These are phyloP conservation scores for Hylaea fasciaria DNA, from an alignment of 2,888 invertebrate species.

Conservation along the genomic window DNA sequence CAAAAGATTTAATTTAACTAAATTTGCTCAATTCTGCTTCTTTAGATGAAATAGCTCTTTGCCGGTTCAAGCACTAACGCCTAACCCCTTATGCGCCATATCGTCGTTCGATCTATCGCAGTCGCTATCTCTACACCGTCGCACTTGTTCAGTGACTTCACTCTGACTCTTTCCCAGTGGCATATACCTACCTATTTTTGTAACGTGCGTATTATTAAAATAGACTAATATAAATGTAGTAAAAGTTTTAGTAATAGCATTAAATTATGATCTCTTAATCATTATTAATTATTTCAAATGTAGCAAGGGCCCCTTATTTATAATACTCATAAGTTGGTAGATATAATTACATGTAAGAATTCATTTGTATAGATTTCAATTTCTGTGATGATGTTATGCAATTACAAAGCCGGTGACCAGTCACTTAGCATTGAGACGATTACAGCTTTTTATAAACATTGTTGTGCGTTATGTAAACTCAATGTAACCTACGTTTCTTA, in stretches of 20 bases:
- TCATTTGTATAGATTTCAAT: conserved; percentile 59
- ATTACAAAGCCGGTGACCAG: conserved; percentile 41
- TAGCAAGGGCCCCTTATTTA: conserved; percentile 78
- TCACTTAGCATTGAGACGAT: conserved; percentile 40
- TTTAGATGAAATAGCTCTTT: conserved; percentile 42
- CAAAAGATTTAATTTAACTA: conserved; percentile 79
- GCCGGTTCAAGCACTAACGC: conserved; percentile 23
- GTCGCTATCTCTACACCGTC: conserved; percentile 39
- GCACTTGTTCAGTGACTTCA: conserved; percentile 62
- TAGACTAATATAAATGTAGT: conserved; percentile 82
- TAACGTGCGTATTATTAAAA: conserved; percentile 69
- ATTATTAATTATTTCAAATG: conserved; percentile 82
- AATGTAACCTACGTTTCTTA: conserved; percentile 31
- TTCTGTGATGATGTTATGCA: conserved; percentile 61
- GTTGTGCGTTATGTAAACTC: conserved; percentile 38
- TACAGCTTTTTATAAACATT: conserved; percentile 36
- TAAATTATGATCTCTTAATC: conserved; percentile 85
- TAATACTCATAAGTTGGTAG: conserved; percentile 84
- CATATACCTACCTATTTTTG: conserved; percentile 71
- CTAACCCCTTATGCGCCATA: conserved; percentile 18
- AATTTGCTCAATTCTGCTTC: conserved; percentile 80
- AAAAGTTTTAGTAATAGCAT: conserved; percentile 76
- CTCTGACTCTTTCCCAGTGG: conserved; percentile 66
- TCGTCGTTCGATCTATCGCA: conserved; percentile 22
- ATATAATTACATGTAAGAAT: conserved; percentile 63